phyloP scores from a whole-genome alignment of 30 jellyfish, hydroid and myxozoan species.

The Euphysa ruthae region DNA sequence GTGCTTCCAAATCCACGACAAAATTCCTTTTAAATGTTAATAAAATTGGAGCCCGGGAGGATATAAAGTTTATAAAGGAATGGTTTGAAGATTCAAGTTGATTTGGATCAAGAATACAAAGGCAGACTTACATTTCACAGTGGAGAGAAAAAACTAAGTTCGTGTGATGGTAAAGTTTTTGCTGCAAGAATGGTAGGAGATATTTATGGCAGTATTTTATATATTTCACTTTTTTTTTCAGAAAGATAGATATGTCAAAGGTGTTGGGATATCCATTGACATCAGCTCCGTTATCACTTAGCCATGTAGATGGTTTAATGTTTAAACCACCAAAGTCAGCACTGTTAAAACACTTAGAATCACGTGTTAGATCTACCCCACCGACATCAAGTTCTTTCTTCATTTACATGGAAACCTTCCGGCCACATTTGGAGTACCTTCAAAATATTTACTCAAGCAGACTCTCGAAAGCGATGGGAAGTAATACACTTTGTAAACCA shows the following conservation, averaged over 20 bases:
- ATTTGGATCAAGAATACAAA: not conserved
- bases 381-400: not conserved
- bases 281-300: not conserved
- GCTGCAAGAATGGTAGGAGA: not conserved
- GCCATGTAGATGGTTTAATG: constrained; percentile 2
- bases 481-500: too few relatives aligned
- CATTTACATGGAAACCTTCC: not conserved
- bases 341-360: not conserved
- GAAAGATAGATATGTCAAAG: not conserved
- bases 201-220: not conserved
- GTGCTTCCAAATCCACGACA: not conserved
- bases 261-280: not conserved
- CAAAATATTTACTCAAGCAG: too few relatives aligned
- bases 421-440: not conserved
- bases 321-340: not conserved
- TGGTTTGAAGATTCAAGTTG: not conserved
- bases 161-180: not conserved
- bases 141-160: not conserved
- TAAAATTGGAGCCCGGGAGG: not conserved
- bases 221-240: not conserved
- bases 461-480: too few relatives aligned
- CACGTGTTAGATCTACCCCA: not conserved
- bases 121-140: too few relatives aligned
- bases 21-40: too few relatives aligned
- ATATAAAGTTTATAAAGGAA: not conserved